Evolutionary conservation across 2,888 invertebrate species (phyloP).

Genomic region (Dolomedes plantarius): DNA sequence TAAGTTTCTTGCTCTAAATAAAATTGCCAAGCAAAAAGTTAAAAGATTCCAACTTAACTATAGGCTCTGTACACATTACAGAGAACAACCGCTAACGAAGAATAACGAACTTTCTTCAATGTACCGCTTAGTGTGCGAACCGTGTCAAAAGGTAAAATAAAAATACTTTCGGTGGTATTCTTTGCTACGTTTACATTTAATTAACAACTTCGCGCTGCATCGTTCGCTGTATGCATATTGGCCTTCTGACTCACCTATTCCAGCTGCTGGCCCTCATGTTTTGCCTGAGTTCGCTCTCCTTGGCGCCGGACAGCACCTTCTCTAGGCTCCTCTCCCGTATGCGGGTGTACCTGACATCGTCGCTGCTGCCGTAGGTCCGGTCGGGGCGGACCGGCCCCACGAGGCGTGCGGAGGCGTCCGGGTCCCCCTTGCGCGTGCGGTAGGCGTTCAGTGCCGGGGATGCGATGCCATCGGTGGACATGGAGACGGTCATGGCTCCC

Average conservation of each 20-base stretch:
- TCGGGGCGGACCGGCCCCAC: conserved; percentile 11
- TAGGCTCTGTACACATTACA: too few species aligned
- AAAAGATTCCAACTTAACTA: too few species aligned
- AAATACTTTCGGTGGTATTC: too few species aligned
- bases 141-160: too few species aligned
- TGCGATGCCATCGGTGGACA: conserved; percentile 26
- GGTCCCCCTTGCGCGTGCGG: neutral
- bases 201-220: too few species aligned
- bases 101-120: too few species aligned
- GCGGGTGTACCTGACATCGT: conserved; percentile 31
- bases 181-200: too few species aligned
- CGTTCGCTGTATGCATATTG: too few species aligned
- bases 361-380: conserved; percentile 30
- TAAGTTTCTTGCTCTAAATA: too few species aligned
- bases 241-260: conserved; percentile 57
- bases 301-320: neutral
- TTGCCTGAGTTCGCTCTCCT: neutral
- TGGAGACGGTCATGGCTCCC: conserved; percentile 61
- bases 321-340: conserved; percentile 29
- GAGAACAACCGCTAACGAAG: too few species aligned
- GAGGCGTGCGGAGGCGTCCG: neutral
- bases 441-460: conserved; percentile 11
- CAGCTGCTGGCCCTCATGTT: conserved; percentile 33
- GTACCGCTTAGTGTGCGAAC: too few species aligned
- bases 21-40: too few species aligned